Conservation (phyloP, 2,113 vertebrate species). For the Notothenia coriiceps region DNA sequence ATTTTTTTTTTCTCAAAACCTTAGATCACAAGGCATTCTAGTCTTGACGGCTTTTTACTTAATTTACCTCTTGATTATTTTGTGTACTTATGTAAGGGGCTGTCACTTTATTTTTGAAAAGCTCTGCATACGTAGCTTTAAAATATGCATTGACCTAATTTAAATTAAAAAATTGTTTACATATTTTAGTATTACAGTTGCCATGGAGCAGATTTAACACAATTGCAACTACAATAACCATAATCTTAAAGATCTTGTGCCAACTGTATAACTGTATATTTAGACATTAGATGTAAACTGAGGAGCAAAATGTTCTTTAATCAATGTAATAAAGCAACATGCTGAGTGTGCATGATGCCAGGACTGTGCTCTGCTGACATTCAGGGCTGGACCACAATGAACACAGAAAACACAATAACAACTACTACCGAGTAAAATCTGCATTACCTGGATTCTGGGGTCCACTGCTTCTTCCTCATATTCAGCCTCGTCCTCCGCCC, state of each 20-base stretch:
- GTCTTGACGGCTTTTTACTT: no score
- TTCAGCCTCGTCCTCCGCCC: constrained; percentile 81
- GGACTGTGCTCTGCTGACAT: not conserved
- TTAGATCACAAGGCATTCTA: no score
- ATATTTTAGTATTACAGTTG: not conserved
- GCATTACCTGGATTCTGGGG: constrained; percentile 91
- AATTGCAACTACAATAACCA: not conserved
- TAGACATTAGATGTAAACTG: no score
- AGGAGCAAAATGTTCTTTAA: no score
- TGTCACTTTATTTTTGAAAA: not conserved
- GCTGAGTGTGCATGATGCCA: not conserved
- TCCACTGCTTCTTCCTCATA: constrained; percentile 92
- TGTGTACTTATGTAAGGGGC: not conserved
- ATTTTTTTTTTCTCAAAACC: no score
- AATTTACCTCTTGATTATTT: not conserved
- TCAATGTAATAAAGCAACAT: no score
- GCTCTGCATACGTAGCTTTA: not conserved
- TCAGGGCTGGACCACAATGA: not conserved
- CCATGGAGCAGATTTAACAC: not conserved
- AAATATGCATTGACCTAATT: no score
- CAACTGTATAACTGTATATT: no score
- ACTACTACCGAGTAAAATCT: not conserved
- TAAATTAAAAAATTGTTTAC: no score
- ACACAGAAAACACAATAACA: not conserved
- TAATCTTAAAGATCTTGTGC: no score